These are phyloP conservation scores for Deilephila porcellus DNA, from an alignment of 2,888 invertebrate genomes.

Conservation along the genomic window DNA sequence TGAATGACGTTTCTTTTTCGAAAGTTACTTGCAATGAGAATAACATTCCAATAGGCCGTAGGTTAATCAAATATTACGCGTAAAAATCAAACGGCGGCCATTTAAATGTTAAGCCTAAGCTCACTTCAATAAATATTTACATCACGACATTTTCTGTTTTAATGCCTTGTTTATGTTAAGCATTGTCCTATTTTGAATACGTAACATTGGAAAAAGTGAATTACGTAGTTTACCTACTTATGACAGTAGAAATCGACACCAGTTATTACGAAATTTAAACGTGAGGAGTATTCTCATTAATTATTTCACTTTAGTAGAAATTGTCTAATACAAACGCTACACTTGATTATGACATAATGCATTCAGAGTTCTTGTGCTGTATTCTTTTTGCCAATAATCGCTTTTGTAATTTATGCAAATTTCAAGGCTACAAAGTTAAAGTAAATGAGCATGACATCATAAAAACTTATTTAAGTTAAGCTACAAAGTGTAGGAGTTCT, in stretches of 20 bases:
- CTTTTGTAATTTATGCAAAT: neutral
- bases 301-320: neutral
- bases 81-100: constrained; percentile 5
- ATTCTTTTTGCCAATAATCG: neutral
- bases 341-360: too few species aligned
- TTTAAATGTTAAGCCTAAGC: constrained; percentile 23
- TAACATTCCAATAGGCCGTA: neutral
- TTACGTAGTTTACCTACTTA: constrained; percentile 8
- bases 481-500: neutral
- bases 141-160: constrained; percentile 11
- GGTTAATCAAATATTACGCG: constrained; percentile 12
- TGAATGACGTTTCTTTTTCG: constrained; percentile 18
- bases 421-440: constrained; percentile 12
- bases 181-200: constrained; percentile 24
- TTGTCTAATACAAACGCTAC: neutral
- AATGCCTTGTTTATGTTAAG: constrained; percentile 28
- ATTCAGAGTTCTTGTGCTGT: neutral
- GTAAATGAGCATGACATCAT: constrained; percentile 8
- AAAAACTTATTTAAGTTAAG: neutral
- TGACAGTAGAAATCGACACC: constrained; percentile 9
- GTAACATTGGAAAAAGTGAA: constrained; percentile 26
- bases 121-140: constrained; percentile 19
- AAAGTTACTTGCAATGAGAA: constrained; percentile 7
- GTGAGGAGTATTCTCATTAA: neutral
- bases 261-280: constrained; percentile 12